A percentile compares a stretch with the other conserved stretches of the same genome.
Evolutionary conservation across 2,113 vertebrate genomes (phyloP).

Genomic region (Pipra filicauda): DNA sequence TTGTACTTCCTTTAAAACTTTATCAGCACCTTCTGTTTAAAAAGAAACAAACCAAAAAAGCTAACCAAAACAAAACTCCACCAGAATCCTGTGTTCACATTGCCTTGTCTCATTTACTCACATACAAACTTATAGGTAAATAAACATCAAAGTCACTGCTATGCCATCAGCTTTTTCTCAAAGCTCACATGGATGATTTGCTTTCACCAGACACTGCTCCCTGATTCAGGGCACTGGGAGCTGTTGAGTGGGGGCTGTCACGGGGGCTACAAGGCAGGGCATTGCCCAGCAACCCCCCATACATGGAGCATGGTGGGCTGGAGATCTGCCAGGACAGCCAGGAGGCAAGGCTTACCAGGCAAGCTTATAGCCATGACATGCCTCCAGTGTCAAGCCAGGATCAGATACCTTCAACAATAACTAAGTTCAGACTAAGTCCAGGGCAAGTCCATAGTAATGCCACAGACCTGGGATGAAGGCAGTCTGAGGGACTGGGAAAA

Average conservation of each 20-base stretch:
- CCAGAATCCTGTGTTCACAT: neutral
- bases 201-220: neutral
- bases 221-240: no score
- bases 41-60: neutral
- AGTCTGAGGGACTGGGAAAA: neutral
- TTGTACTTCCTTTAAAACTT: neutral
- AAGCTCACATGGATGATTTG: neutral
- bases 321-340: neutral
- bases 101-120: neutral
- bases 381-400: neutral
- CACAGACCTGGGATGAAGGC: neutral
- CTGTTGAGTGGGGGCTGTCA: neutral
- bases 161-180: neutral
- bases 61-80: neutral
- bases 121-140: neutral
- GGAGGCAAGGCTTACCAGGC: neutral
- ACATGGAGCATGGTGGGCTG: neutral
- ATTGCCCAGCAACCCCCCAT: neutral
- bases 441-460: neutral
- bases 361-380: neutral
- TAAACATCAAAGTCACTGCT: neutral
- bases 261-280: no score
- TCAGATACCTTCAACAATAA: neutral
- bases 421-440: neutral
- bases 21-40: neutral